phyloP scores from a whole-genome alignment of 2,113 vertebrate genomes.

The Ailurus styani region DNA sequence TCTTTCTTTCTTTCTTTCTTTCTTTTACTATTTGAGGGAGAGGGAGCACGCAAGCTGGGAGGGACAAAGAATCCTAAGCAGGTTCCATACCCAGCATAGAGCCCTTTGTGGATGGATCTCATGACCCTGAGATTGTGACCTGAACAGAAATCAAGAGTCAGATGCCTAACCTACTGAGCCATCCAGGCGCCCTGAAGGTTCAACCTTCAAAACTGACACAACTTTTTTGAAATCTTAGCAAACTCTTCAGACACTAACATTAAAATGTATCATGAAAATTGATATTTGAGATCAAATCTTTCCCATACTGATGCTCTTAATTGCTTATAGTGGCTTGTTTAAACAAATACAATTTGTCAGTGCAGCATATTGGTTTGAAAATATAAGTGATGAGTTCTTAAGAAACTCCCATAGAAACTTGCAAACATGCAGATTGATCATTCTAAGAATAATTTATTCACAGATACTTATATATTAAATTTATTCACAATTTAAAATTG shows the following conservation, averaged over 20 bases:
- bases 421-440: background rate
- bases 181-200: background rate
- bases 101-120: background rate
- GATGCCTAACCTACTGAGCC: background rate
- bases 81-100: background rate
- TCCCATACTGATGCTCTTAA: background rate
- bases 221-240: background rate
- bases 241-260: background rate
- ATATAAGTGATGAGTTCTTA: background rate
- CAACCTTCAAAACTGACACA: slow-evolving; percentile 5
- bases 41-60: background rate
- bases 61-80: background rate
- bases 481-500: slow-evolving; percentile 2
- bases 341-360: background rate
- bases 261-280: background rate
- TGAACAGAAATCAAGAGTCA: background rate
- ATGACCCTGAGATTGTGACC: background rate
- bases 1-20: background rate
- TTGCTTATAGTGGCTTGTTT: background rate
- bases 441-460: background rate
- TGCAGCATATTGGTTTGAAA: background rate
- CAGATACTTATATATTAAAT: background rate
- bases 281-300: background rate
- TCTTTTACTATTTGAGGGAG: background rate
- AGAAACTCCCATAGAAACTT: background rate